phyloP scores from a whole-genome alignment of 2,797 vertebrate genomes.

The Sebastolobus alascanus region DNA sequence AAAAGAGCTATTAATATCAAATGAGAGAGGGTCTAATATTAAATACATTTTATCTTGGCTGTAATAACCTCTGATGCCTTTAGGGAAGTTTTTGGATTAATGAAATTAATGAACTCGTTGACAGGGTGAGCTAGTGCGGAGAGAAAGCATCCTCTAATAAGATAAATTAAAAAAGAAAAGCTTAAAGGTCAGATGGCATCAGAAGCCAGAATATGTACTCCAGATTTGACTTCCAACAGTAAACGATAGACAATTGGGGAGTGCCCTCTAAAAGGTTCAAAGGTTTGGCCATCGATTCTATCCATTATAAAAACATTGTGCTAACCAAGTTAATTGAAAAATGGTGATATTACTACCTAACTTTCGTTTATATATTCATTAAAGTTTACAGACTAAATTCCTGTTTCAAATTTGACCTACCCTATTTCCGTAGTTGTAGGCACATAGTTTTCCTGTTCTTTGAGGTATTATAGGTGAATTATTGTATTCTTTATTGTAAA shows the following conservation, averaged over 20 bases:
- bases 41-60: slow-evolving; percentile 45
- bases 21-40: slow-evolving; percentile 34
- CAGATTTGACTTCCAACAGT: background rate
- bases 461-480: background rate
- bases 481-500: background rate
- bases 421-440: background rate
- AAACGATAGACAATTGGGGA: background rate
- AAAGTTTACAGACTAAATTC: too few species aligned
- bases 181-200: slow-evolving; percentile 32
- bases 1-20: slow-evolving; percentile 39
- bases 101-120: slow-evolving; percentile 50
- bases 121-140: slow-evolving; percentile 11
- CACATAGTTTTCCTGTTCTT: background rate
- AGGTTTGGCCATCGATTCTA: background rate
- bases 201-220: slow-evolving; percentile 10
- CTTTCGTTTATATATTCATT: too few species aligned
- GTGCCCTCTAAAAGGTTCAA: background rate
- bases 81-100: slow-evolving; percentile 47
- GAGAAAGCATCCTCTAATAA: slow-evolving; percentile 10
- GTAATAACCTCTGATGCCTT: slow-evolving; percentile 27
- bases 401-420: background rate
- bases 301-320: background rate
- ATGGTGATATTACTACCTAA: too few species aligned
- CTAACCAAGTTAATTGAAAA: background rate
- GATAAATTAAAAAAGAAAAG: background rate